These are phyloP conservation scores for Nycticryphes semicollaris DNA, from an alignment of 2,113 vertebrate genomes.

Conservation along the genomic window DNA sequence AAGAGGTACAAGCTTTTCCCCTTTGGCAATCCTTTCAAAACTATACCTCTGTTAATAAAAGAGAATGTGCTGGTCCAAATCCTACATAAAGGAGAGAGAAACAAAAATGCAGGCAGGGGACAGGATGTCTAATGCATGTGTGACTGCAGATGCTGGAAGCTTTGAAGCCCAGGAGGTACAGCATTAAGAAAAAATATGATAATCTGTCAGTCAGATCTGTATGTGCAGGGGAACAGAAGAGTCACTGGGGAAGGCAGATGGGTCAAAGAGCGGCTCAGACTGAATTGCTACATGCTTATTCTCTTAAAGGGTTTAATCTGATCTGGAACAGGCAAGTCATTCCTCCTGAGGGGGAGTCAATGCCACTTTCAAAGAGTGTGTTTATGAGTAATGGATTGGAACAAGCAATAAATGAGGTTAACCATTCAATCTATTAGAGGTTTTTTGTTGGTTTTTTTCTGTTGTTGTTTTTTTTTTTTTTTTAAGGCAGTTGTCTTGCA, in stretches of 20 bases:
- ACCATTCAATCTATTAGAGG: background rate
- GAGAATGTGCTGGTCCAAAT: background rate
- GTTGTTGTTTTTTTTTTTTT: background rate
- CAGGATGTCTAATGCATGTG: background rate
- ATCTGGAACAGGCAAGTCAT: background rate
- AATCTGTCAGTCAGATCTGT: background rate
- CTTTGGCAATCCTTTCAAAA: background rate
- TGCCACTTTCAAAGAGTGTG: background rate
- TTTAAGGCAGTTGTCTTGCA: background rate
- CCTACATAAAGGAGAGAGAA: background rate
- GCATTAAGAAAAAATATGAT: background rate
- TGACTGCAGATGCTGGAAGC: background rate
- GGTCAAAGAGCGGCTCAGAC: background rate
- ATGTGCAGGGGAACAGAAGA: background rate
- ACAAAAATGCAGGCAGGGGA: background rate
- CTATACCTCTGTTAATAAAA: background rate
- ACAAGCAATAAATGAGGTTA: background rate
- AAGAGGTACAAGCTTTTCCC: background rate
- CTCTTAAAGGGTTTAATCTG: background rate
- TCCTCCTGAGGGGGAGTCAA: background rate
- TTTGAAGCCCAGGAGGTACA: background rate
- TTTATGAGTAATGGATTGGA: background rate
- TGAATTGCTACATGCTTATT: background rate
- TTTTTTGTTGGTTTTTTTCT: background rate
- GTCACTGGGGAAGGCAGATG: background rate